Conservation (phyloP, 2,888 invertebrate species). For the Pardosa pseudoannulata region DNA sequence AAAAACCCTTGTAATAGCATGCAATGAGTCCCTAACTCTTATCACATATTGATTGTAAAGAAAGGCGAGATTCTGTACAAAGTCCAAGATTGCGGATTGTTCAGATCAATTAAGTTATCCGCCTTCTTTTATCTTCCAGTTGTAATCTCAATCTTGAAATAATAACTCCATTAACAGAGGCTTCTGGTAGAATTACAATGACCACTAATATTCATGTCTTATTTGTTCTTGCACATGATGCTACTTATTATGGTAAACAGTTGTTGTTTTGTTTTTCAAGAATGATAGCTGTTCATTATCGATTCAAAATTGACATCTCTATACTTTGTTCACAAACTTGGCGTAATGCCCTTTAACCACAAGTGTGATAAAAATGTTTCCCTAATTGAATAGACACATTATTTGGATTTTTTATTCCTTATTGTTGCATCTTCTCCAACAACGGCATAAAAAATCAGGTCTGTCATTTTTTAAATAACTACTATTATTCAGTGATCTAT, state of each 20-base stretch:
- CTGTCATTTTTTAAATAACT: no score
- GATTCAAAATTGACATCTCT: no score
- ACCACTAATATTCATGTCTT: background rate
- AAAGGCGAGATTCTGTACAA: slow-evolving; percentile 4
- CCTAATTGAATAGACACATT: no score
- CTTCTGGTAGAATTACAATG: slow-evolving; percentile 30
- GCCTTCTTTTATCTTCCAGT: slow-evolving; percentile 5
- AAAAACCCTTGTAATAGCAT: slow-evolving; percentile 33
- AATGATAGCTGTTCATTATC: background rate
- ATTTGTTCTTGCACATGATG: background rate
- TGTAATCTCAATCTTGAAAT: background rate
- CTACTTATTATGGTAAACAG: background rate
- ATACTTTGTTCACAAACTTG: no score
- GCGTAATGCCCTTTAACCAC: no score
- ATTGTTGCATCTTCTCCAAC: no score
- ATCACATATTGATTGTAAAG: slow-evolving; percentile 11
- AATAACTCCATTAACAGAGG: slow-evolving; percentile 32
- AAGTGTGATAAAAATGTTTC: no score
- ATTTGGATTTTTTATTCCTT: no score
- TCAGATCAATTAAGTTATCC: slow-evolving; percentile 11
- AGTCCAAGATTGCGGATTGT: slow-evolving; percentile 43
- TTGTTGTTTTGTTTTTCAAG: background rate
- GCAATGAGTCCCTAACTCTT: slow-evolving; percentile 11
- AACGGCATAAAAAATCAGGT: no score
- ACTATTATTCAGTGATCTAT: no score